Conservation (phyloP, 2,113 vertebrate genomes). For the Dinomys branickii region DNA sequence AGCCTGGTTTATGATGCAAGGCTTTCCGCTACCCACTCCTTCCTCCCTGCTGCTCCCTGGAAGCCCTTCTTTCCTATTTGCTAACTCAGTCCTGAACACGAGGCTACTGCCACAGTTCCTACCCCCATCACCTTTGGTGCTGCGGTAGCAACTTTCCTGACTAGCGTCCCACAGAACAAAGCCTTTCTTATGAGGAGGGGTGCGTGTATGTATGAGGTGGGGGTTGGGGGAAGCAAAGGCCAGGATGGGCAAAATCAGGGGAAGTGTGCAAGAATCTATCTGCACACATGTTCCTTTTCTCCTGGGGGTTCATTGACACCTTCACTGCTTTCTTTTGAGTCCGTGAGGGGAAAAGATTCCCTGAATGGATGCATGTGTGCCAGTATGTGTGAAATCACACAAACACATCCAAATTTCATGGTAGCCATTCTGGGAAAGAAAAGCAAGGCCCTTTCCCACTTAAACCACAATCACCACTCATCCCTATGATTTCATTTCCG, state of each 20-base stretch:
- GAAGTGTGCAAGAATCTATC: not conserved
- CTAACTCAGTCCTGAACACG: not conserved
- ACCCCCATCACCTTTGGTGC: not conserved
- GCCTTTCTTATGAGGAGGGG: not conserved
- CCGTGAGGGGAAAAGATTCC: not conserved
- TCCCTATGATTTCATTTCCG: not conserved
- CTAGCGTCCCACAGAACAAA: not conserved
- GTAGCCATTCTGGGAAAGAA: not conserved
- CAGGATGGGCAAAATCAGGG: not conserved
- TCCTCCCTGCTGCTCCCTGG: not conserved
- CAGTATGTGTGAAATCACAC: not conserved
- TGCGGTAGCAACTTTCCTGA: constrained; percentile 15
- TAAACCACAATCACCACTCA: not conserved
- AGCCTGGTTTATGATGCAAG: not conserved
- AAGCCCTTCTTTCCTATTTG: not conserved
- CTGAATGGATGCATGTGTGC: not conserved
- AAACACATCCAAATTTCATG: not conserved
- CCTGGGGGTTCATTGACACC: not conserved
- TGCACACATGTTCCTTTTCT: not conserved
- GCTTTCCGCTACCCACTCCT: not conserved
- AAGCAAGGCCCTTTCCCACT: not conserved
- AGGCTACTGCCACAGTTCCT: not conserved
- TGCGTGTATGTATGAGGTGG: not conserved
- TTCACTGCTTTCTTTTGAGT: constrained; percentile 23
- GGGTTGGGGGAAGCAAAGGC: not conserved